Percentiles rank a stretch among this genome's conserved stretches.
These are phyloP conservation scores for Leptura quadrifasciata DNA, from an alignment of 2,888 invertebrate genomes.

Conservation along the genomic window DNA sequence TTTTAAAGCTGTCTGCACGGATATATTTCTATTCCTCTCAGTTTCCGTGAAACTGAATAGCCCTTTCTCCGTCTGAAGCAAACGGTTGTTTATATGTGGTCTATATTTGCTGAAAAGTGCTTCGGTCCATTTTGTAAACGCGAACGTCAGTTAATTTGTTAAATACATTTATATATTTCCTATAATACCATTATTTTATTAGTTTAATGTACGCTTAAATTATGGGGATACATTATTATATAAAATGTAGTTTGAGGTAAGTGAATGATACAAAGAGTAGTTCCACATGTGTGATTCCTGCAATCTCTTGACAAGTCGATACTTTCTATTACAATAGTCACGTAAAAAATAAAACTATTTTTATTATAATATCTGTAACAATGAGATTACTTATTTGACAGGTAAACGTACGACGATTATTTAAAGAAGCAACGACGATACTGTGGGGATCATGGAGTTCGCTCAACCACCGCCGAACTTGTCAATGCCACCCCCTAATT, in stretches of 20 bases:
- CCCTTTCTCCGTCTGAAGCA: neutral
- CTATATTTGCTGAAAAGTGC: neutral
- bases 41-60: neutral
- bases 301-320: constrained; percentile 12
- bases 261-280: neutral
- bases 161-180: constrained; percentile 21
- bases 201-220: neutral
- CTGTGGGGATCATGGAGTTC: constrained; percentile 66
- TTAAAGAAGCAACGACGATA: constrained; percentile 1
- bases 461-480: constrained; percentile 74
- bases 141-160: constrained; percentile 23
- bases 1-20: neutral
- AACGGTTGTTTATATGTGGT: neutral
- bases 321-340: neutral
- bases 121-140: constrained; percentile 39
- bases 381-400: neutral
- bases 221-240: constrained; percentile 1
- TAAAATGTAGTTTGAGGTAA: constrained; percentile 35
- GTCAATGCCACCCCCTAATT: constrained; percentile 73
- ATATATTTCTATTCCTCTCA: neutral
- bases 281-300: constrained; percentile 20
- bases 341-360: neutral
- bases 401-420: neutral
- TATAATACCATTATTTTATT: constrained; percentile 20
- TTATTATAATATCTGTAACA: neutral